Evolutionary conservation across 2,797 vertebrate species (phyloP), one percentile per base, ranked within the genome.

Genomic region (Gephyroberyx darwinii): DNA sequence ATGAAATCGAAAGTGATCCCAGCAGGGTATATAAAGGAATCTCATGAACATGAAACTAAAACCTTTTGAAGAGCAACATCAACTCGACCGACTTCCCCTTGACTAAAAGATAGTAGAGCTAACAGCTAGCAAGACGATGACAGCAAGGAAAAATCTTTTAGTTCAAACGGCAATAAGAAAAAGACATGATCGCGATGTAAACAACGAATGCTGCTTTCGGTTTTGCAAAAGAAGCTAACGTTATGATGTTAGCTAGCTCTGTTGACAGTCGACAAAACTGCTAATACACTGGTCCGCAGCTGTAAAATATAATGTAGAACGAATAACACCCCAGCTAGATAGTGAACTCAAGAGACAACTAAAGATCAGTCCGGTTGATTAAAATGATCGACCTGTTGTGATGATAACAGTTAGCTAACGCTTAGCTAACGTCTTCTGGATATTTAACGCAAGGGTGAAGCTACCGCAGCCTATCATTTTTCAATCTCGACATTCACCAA

Each of bases 321-420:
- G 3, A 75, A 37, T 33, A 78, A 56, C 37, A 41, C 48, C 53
- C 6, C 5, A 12, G 30, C 0, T 0, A 60, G 6, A 65, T 20
- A 50, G 2, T 3, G 22, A 8, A 2, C 1, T 1, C 10, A 0
- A 14, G 2, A 48, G 26, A 39, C 1, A 5, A 10, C 1, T 7
- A 1, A 53, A 3, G 4, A 19, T 9, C 10, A 10, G 20, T 0
- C 17, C 13, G n/a, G 43, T 35, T 5, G 16, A 52, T 73, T 31
- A n/a, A 53, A 70, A 6, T 16, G 35, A 74, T 64, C 76, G 65
- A 77, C 69, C 35, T 81, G 72, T 77, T 81, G 19, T 83, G 69
- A 65, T 67, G 80, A 75, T 76, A 81, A 77, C 77, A 74, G 72
- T 78, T 78, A 91, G 90, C 91, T 87, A 84, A 71, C 75, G 75